phyloP scores from a whole-genome alignment of 1,140 invertebrate genomes.

The Atta colombica region DNA sequence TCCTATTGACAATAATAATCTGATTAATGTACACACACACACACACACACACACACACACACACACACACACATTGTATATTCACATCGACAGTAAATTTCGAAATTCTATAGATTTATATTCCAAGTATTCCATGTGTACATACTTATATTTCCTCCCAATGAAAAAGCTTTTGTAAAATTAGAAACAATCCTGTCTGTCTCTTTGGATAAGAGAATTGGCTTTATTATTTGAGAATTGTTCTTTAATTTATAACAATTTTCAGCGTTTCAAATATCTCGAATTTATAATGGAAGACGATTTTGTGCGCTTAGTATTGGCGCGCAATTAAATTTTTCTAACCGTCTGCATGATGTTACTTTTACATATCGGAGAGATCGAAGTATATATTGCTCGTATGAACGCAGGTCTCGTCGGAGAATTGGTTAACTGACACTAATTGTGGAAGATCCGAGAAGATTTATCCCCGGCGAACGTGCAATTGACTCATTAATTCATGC shows the following conservation, averaged over 20 bases:
- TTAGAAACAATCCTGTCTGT: not conserved
- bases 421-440: slow-evolving; percentile 73
- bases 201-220: not conserved
- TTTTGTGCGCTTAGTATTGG: not conserved
- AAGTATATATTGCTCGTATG: slow-evolving; percentile 30
- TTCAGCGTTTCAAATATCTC: not conserved
- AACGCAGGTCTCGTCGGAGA: slow-evolving; percentile 18
- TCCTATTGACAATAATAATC: not conserved
- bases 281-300: slow-evolving; percentile 8
- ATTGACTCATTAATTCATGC: slow-evolving; percentile 75
- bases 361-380: slow-evolving; percentile 18
- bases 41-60: not conserved
- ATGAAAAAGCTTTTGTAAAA: not conserved
- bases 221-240: not conserved
- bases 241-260: not conserved
- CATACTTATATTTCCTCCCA: not conserved
- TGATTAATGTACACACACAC: not conserved
- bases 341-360: not conserved
- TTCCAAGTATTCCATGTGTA: not conserved
- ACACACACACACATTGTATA: not conserved
- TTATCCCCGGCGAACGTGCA: slow-evolving; percentile 67
- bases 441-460: slow-evolving; percentile 72
- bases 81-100: not conserved
- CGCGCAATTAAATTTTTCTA: slow-evolving; percentile 46
- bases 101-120: not conserved